Base-by-base conservation (phyloP, 2,888 invertebrate species). In the Yponomeuta evonymella region DNA sequence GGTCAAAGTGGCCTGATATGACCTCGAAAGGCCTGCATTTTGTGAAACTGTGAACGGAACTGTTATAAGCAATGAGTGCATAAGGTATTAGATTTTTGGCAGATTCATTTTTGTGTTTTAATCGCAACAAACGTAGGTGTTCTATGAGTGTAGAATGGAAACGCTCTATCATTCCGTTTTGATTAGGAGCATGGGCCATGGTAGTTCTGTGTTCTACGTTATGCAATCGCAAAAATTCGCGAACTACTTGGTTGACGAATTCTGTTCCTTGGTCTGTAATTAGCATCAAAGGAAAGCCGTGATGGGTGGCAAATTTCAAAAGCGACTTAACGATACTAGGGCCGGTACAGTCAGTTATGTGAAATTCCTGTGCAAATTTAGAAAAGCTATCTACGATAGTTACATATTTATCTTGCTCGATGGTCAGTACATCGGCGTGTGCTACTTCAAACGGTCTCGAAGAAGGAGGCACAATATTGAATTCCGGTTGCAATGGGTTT, bases 401-500 rank as follows among this genome's bases (percentile, higher is more conserved):
- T 29, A 70, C 33, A 23, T 70, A 43, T 62, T 48, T 70, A 6
- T 70, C 33, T 5, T 43, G 12, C 23, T 64, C 29, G 48, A 62
- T 36, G 1, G 48, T 51, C n/a, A 70, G 48, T 30, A 43, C 51
- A 72, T 71, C 73, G 71, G 70, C 73, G 71, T 11, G 68, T 64
- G 62, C 58, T 69, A 73, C 72, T 48, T 71, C 69, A 63, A 74
- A 74, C 2, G 79, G 79, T 72, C 72, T 75, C 0, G 30, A 69
- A 6, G 76, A 73, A 1, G 76, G 77, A 70, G 76, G 75, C 0
- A 75, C 78, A 2, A 79, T 29, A 51, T 78, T 75, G 10, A 75
- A 74, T 58, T 72, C 71, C 12, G 72, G 73, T 69, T 72, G 71
- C 36, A 73, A 68, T 10, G 77, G 76, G 48, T 74, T 72, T 63